Base-by-base conservation (phyloP, 1,140 invertebrate genomes). In the Cepaea nemoralis region DNA sequence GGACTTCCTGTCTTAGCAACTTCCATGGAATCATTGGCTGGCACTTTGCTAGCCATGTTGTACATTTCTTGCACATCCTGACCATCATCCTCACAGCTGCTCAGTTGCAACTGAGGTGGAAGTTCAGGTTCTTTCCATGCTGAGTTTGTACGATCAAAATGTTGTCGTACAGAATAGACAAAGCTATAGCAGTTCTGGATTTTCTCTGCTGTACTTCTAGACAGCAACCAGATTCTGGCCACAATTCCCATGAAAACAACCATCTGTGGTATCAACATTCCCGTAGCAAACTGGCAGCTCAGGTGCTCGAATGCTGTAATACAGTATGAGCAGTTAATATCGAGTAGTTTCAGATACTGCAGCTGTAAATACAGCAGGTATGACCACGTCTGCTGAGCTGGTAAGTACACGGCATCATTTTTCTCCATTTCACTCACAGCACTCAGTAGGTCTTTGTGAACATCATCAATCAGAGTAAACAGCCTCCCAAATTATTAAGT, bases 201-300 rank as follows among this genome's bases (percentile, higher is more conserved):
- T 63, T 63, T 63, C n/a, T 27, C 59, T 31, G 59, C 22, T 31
- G 33, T 63, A 31, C 59, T 63, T 63, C 59, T 63, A 63, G 59
- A 63, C 59, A 63, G 59, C 27, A 63, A 63, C 59, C 71, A 74
- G 22, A 74, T 74, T 74, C 71, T 74, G 1, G 71, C 71, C 6
- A 74, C 42, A 74, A 74, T 74, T 10, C 42, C 71, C 71, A 74
- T 74, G 22, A 74, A 74, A 16, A 48, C 42, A 24, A 74, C 27
- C 71, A 74, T 48, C 12, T 42, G 39, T 27, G 71, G 71, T 42
- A 74, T 48, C 37, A 74, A 31, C 71, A 39, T 42, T 3, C 71
- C 71, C 27, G 40, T 45, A 10, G 40, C 71, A 1, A 74, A 74
- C n/a, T 45, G 42, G 6, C 42, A 45, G 35, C 71, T 74, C 12